Evolutionary conservation across 1,140 invertebrate genomes (phyloP).

Genomic region (Triops cancriformis): DNA sequence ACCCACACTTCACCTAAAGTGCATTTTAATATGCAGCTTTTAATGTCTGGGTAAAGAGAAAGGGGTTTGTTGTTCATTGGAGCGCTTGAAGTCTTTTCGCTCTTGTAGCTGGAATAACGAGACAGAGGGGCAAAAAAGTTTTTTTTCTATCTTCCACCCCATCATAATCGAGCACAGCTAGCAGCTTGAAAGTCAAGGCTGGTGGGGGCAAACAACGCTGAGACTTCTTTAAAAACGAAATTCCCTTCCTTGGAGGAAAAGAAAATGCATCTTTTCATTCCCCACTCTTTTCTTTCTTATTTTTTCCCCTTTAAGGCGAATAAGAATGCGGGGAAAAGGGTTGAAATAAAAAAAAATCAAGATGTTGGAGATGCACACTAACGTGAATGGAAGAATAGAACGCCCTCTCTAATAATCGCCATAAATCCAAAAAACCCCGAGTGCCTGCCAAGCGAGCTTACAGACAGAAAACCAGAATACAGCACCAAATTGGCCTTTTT

Average conservation of each 20-base stretch:
- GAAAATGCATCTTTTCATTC: not conserved
- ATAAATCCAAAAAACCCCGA: slow-evolving; percentile 1
- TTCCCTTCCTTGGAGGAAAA: not conserved
- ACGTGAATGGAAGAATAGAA: not conserved
- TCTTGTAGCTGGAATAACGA: not conserved
- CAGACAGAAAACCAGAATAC: not conserved
- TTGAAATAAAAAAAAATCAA: slow-evolving; percentile 14
- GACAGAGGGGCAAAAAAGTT: not conserved
- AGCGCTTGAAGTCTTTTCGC: not conserved
- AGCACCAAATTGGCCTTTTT: not conserved
- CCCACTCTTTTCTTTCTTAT: not conserved
- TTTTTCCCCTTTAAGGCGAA: not conserved
- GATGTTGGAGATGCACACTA: not conserved
- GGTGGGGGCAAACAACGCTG: not conserved
- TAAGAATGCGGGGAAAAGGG: not conserved
- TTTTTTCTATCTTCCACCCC: not conserved
- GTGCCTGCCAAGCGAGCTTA: not conserved
- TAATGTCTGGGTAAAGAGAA: not conserved
- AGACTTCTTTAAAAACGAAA: not conserved
- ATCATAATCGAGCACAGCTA: not conserved
- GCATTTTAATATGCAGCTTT: not conserved
- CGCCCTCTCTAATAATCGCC: slow-evolving; percentile 3
- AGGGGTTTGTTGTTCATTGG: not conserved
- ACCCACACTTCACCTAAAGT: not conserved
- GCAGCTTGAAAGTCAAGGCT: slow-evolving; percentile 1